Percentiles rank a stretch among this genome's conserved stretches.
phyloP scores from a whole-genome alignment of 2,888 invertebrate genomes.

The Epirrhoe tristata region DNA sequence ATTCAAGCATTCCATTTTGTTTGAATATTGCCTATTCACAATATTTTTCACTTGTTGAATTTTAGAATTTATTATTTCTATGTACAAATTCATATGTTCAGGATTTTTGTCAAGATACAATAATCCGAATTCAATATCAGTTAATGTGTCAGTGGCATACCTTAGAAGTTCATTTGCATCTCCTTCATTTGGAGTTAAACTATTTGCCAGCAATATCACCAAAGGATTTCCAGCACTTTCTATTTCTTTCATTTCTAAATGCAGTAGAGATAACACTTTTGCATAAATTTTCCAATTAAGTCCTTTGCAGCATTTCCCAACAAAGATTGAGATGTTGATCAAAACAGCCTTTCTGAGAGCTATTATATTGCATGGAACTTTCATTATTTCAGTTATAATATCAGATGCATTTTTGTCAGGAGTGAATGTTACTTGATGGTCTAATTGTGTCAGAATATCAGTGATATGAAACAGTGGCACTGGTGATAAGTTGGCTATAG shows the following conservation, averaged over 20 bases:
- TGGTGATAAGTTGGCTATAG: slow-evolving; percentile 71
- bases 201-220: slow-evolving; percentile 42
- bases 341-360: slow-evolving; percentile 66
- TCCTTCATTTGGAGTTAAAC: slow-evolving; percentile 44
- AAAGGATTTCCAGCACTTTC: slow-evolving; percentile 47
- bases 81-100: slow-evolving; percentile 50
- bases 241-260: slow-evolving; percentile 45
- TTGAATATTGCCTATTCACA: slow-evolving; percentile 63
- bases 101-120: slow-evolving; percentile 57
- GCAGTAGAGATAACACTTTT: slow-evolving; percentile 54
- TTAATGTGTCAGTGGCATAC: slow-evolving; percentile 48
- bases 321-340: slow-evolving; percentile 61
- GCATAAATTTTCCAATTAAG: slow-evolving; percentile 60
- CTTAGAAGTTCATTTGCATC: slow-evolving; percentile 52
- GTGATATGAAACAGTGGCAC: slow-evolving; percentile 70
- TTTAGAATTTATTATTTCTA: slow-evolving; percentile 55
- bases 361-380: slow-evolving; percentile 70
- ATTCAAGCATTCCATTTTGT: slow-evolving; percentile 60
- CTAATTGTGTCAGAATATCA: slow-evolving; percentile 54
- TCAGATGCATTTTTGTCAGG: slow-evolving; percentile 40
- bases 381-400: slow-evolving; percentile 58
- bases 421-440: slow-evolving; percentile 36
- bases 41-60: slow-evolving; percentile 56
- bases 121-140: slow-evolving; percentile 60
- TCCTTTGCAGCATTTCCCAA: slow-evolving; percentile 57